These are phyloP conservation scores for Rhynchotus rufescens DNA, from an alignment of 2,797 vertebrate species.

Conservation along the genomic window DNA sequence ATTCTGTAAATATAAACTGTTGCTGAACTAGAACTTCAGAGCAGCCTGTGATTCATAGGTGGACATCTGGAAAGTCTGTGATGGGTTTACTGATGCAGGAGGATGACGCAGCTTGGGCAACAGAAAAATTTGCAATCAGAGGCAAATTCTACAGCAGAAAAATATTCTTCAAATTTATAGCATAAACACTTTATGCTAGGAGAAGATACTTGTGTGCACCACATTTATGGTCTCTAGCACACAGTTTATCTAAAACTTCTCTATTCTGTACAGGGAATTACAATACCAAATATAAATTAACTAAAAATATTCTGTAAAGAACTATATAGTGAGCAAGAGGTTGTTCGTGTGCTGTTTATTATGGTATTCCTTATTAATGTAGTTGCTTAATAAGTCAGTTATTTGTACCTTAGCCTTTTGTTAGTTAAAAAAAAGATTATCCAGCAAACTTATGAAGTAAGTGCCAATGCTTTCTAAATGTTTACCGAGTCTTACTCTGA, in stretches of 20 bases:
- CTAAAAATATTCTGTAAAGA: background rate
- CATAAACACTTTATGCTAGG: background rate
- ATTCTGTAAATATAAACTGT: background rate
- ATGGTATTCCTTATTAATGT: background rate
- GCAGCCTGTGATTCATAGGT: background rate
- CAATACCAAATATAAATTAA: background rate
- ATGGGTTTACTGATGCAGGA: background rate
- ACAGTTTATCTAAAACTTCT: background rate
- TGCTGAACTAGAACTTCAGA: background rate
- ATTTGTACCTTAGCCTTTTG: constrained; percentile 21
- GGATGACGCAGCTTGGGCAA: background rate
- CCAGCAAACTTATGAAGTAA: background rate
- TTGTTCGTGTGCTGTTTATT: background rate
- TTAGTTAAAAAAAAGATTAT: background rate
- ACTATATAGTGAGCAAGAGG: background rate
- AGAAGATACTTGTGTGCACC: background rate
- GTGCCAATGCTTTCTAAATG: background rate
- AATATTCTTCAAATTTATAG: background rate
- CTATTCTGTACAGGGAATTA: background rate
- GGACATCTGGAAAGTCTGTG: background rate
- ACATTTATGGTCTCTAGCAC: background rate
- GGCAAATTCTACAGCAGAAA: background rate
- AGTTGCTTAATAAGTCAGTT: constrained; percentile 6
- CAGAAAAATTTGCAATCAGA: background rate
- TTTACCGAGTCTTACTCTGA: background rate